These are phyloP conservation scores for Venusia cambrica DNA, from an alignment of 2,888 invertebrate species.

Conservation along the genomic window DNA sequence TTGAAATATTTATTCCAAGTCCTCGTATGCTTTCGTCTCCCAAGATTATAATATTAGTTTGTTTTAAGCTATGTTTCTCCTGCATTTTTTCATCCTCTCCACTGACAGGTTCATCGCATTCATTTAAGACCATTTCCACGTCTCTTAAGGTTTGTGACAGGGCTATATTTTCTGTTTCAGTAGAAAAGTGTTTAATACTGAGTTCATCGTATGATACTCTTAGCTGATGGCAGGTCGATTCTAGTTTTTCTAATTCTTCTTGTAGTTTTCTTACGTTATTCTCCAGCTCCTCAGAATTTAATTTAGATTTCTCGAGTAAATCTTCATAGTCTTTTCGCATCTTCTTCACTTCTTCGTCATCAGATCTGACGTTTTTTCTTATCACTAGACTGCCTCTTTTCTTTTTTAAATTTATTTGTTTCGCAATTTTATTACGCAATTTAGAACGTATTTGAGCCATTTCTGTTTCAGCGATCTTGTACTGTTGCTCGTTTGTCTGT, in stretches of 20 bases:
- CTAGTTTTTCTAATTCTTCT: too few relatives aligned
- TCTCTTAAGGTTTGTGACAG: neutral
- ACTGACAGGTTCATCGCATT: neutral
- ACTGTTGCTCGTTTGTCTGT: neutral
- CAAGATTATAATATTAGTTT: neutral
- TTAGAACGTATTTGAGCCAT: neutral
- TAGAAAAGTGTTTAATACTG: neutral
- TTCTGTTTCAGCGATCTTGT: neutral
- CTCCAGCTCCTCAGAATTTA: too few relatives aligned
- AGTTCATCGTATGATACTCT: neutral
- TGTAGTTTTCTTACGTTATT: too few relatives aligned
- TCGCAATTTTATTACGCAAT: neutral
- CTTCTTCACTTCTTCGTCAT: neutral
- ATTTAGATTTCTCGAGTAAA: neutral
- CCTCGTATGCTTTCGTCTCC: neutral
- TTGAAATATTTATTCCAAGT: neutral
- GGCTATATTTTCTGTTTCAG: neutral
- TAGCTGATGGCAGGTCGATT: too few relatives aligned
- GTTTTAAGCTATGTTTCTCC: neutral
- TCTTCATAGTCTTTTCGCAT: neutral
- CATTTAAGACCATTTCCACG: neutral
- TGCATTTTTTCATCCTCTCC: neutral
- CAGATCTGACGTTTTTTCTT: neutral
- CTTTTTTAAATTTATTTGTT: neutral
- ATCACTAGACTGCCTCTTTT: neutral